A percentile compares a stretch with the other conserved stretches of the same genome.
Evolutionary conservation across 1,140 invertebrate genomes (phyloP).

Genomic region (Apis florea): DNA sequence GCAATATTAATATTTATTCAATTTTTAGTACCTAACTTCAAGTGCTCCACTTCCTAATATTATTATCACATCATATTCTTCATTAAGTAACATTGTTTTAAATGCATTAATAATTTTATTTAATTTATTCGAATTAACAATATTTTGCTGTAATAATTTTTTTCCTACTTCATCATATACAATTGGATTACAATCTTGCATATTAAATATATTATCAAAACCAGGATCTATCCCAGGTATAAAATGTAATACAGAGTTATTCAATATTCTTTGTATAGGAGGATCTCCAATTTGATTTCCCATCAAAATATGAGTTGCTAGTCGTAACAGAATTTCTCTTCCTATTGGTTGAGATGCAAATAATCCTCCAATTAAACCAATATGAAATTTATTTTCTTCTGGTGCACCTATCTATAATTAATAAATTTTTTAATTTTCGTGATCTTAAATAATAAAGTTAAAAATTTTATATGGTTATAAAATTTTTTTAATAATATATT

Average conservation of each 20-base stretch:
- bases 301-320: constrained; percentile 89
- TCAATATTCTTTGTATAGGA: constrained; percentile 83
- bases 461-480: neutral
- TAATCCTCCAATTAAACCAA: constrained; percentile 91
- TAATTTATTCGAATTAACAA: constrained; percentile 72
- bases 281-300: constrained; percentile 86
- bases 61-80: constrained; percentile 83
- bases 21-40: constrained; percentile 79
- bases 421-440: constrained; percentile 16
- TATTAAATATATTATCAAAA: constrained; percentile 79
- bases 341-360: constrained; percentile 92
- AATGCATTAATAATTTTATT: constrained; percentile 81
- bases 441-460: neutral
- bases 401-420: constrained; percentile 83
- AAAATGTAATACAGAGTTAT: constrained; percentile 89
- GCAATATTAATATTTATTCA: neutral
- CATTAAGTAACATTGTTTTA: constrained; percentile 80
- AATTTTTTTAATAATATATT: constrained; percentile 44
- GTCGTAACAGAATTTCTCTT: constrained; percentile 90
- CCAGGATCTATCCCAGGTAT: constrained; percentile 86
- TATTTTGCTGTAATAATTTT: constrained; percentile 80
- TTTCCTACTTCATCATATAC: constrained; percentile 82
- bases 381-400: constrained; percentile 90
- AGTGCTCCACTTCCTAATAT: constrained; percentile 84
- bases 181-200: constrained; percentile 77